These are phyloP conservation scores for Rhingia rostrata DNA, from an alignment of 2,888 invertebrate genomes.

Conservation along the genomic window DNA sequence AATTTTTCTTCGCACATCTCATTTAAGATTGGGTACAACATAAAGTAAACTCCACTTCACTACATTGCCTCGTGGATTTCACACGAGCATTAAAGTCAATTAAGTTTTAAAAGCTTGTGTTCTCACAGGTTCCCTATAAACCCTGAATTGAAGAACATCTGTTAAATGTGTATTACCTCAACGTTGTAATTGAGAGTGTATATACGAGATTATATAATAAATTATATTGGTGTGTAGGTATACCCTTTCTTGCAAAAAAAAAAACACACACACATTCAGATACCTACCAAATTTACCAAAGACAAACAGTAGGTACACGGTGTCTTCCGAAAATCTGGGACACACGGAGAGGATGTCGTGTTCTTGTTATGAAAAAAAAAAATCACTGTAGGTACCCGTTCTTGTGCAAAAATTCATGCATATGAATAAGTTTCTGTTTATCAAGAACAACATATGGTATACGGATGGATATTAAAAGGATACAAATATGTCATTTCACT, in stretches of 20 bases:
- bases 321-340: conserved; percentile 40
- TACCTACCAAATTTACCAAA: conserved; percentile 43
- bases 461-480: conserved; percentile 62
- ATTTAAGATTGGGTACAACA: no score
- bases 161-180: conserved; percentile 28
- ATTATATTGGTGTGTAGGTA: conserved; percentile 38
- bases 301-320: conserved; percentile 28
- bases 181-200: conserved; percentile 63
- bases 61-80: conserved; percentile 33
- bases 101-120: conserved; percentile 41
- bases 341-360: conserved; percentile 7
- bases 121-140: conserved; percentile 7
- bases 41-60: not conserved
- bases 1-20: not conserved
- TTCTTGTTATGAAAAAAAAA: conserved; percentile 31
- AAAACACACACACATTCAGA: conserved; percentile 48
- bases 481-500: conserved; percentile 52
- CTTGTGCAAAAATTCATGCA: conserved; percentile 62
- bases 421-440: conserved; percentile 74
- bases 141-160: conserved; percentile 36
- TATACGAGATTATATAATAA: conserved; percentile 64
- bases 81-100: conserved; percentile 58
- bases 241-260: not conserved
- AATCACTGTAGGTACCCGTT: conserved; percentile 37
- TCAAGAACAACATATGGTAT: conserved; percentile 71